Evolutionary conservation across 1,140 invertebrate species (phyloP).

Genomic region (Adelges cooleyi): DNA sequence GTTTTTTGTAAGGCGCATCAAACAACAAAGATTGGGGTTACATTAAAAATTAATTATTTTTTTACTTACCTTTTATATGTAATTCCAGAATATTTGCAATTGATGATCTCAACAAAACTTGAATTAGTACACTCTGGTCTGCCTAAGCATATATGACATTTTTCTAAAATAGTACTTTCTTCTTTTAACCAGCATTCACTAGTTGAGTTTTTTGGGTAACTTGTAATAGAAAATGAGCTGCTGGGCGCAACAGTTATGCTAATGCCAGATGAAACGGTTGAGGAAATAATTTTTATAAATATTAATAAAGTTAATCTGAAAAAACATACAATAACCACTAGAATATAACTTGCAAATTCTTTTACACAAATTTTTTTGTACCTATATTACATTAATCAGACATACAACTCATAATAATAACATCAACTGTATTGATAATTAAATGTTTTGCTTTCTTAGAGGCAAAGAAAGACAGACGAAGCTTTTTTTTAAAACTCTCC

Average conservation of each 20-base stretch:
- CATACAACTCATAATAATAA: conserved; percentile 39
- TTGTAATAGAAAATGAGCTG: background rate
- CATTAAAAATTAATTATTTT: background rate
- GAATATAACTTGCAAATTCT: too few relatives aligned
- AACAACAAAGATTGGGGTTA: background rate
- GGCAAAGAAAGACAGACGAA: too few relatives aligned
- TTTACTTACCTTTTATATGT: background rate
- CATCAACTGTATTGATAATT: background rate
- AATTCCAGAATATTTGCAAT: conserved; percentile 2
- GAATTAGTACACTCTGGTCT: conserved; percentile 30
- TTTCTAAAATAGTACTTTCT: conserved; percentile 52
- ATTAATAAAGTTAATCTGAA: conserved; percentile 40
- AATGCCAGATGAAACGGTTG: conserved; percentile 32
- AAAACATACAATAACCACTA: conserved; percentile 29
- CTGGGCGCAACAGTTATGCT: background rate
- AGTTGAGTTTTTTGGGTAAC: background rate
- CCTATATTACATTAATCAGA: background rate
- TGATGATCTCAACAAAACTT: conserved; percentile 16
- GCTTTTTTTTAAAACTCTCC: too few relatives aligned
- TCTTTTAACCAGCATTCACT: conserved; percentile 52
- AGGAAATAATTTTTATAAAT: conserved; percentile 58
- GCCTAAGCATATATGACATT: conserved; percentile 69
- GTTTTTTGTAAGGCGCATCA: conserved; percentile 16
- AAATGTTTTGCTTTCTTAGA: too few relatives aligned
- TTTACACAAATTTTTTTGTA: too few relatives aligned